phyloP scores from a whole-genome alignment of 2,888 invertebrate genomes.

The Papilio gigon region DNA sequence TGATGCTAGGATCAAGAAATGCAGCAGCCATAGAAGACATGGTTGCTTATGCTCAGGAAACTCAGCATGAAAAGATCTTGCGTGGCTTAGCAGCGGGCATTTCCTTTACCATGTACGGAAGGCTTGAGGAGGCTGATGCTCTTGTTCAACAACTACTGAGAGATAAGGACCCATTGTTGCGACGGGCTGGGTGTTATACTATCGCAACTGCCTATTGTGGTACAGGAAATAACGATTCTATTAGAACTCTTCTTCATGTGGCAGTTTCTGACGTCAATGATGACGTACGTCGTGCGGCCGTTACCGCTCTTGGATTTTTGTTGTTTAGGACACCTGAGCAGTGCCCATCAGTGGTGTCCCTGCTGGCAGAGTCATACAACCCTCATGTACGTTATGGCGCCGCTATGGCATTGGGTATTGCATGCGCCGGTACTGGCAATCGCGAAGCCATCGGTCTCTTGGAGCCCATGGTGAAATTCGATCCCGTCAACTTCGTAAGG shows the following conservation, averaged over 20 bases:
- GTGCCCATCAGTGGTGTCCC: conserved; percentile 97
- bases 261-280: conserved; percentile 99
- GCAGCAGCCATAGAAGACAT: conserved; percentile 95
- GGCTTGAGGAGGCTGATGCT: conserved; percentile 97
- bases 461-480: conserved; percentile 98
- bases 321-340: conserved; percentile 98
- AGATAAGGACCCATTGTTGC: conserved; percentile 97
- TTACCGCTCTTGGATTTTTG: conserved; percentile 98
- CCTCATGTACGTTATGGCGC: conserved; percentile 99
- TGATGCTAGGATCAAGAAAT: conserved; percentile 98
- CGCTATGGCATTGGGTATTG: conserved; percentile 99
- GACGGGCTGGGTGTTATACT: conserved; percentile 98
- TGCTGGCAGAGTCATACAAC: conserved; percentile 99
- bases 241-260: conserved; percentile 95
- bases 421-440: conserved; percentile 98
- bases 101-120: conserved; percentile 97
- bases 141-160: conserved; percentile 93
- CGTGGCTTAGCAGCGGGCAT: conserved; percentile 98
- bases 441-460: conserved; percentile 97
- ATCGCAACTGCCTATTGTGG: conserved; percentile 99
- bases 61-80: conserved; percentile 99
- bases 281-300: conserved; percentile 98
- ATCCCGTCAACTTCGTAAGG: conserved; percentile 99
- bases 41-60: conserved; percentile 97
- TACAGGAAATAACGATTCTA: conserved; percentile 98